Evolutionary conservation across 2,113 vertebrate species (phyloP).

Genomic region (Uria lomvia): DNA sequence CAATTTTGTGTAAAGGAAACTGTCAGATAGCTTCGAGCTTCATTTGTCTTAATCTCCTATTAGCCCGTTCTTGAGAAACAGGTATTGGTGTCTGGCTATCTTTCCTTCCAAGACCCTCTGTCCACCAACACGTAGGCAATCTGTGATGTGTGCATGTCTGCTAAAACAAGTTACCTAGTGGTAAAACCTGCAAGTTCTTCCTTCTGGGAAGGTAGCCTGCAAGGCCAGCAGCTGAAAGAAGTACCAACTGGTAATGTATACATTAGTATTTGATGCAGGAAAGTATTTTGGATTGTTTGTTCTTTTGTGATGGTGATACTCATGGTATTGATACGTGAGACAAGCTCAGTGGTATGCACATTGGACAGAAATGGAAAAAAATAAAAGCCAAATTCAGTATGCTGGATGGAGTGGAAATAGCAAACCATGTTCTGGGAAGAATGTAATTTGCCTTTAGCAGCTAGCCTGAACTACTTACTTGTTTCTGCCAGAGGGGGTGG

Average conservation of each 20-base stretch:
- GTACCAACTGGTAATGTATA: conserved; percentile 27
- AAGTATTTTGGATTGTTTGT: background rate
- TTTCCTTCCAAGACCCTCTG: conserved; percentile 13
- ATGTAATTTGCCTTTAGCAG: background rate
- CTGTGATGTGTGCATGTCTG: conserved; percentile 13
- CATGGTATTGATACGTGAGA: background rate
- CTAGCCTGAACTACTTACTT: background rate
- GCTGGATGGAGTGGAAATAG: background rate
- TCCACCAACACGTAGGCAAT: background rate
- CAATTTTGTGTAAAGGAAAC: background rate
- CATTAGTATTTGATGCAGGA: background rate
- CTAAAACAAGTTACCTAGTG: conserved; percentile 43
- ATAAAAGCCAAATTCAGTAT: background rate
- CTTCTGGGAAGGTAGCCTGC: conserved; percentile 49
- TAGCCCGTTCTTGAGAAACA: conserved; percentile 23
- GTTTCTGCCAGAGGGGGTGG: background rate
- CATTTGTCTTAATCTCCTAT: background rate
- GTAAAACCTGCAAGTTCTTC: conserved; percentile 43
- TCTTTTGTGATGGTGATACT: background rate
- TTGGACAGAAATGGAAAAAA: background rate
- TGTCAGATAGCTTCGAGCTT: background rate
- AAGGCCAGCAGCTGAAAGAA: conserved; percentile 41
- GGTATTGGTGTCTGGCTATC: conserved; percentile 7
- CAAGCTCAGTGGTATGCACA: background rate
- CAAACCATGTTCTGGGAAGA: background rate